A percentile compares a stretch with the other conserved stretches of the same genome.
Conservation (phyloP, 1,140 invertebrate genomes). For the Panagrolaimus sp. region DNA sequence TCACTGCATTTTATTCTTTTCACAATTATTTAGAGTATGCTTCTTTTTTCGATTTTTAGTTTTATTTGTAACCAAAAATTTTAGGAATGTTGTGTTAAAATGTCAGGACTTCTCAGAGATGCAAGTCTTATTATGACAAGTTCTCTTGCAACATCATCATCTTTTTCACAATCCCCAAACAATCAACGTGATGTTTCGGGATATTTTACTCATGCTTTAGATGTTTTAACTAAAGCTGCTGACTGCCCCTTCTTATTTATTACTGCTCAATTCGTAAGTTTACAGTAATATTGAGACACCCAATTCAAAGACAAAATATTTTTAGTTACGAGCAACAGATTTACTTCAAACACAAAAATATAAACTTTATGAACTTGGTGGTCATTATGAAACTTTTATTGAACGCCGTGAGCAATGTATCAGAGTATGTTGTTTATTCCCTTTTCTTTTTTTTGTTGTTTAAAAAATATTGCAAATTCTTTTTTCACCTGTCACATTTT, state of each 20-base stretch:
- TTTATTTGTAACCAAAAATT: too few relatives aligned
- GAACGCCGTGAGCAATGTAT: constrained; percentile 81
- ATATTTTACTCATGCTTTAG: constrained; percentile 52
- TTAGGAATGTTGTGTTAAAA: constrained; percentile 55
- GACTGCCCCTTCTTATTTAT: constrained; percentile 62
- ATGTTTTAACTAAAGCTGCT: constrained; percentile 59
- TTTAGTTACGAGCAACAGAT: constrained; percentile 64
- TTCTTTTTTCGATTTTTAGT: constrained; percentile 5
- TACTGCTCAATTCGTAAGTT: constrained; percentile 60
- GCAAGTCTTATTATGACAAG: constrained; percentile 44
- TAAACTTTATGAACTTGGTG: constrained; percentile 83
- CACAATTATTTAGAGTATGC: constrained; percentile 60
- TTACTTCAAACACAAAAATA: constrained; percentile 73
- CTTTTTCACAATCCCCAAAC: background rate
- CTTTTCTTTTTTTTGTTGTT: too few relatives aligned
- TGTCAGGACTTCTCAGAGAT: constrained; percentile 58
- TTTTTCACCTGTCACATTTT: constrained; percentile 11
- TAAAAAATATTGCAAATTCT: background rate
- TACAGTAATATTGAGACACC: background rate
- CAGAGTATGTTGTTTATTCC: constrained; percentile 67
- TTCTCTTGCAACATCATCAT: background rate
- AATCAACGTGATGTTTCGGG: constrained; percentile 32
- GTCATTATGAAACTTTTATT: constrained; percentile 86
- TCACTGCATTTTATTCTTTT: constrained; percentile 60
- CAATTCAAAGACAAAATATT: constrained; percentile 14